Base-by-base conservation (phyloP, 2,797 vertebrate genomes). In the Distichodus sexfasciatus region DNA sequence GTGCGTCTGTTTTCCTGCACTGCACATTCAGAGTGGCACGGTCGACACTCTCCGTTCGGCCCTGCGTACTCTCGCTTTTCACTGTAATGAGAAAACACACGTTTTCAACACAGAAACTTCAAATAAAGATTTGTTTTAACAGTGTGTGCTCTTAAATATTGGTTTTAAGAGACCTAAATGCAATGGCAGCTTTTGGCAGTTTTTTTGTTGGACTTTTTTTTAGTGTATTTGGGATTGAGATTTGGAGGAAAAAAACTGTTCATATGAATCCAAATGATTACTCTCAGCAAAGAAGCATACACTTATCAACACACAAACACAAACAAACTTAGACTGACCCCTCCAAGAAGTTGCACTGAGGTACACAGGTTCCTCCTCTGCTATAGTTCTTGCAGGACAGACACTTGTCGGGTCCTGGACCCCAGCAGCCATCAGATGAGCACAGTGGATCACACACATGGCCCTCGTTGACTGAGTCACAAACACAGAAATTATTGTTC, bases 361-460 rank as follows among this genome's bases (percentile, higher is more conserved):
- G 80, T 57, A 98, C 93, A 48, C 96, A 98, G 50, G 88, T 91
- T 2, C 93, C 91, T 23, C 83, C 88, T 24, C 93, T 88, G 74
- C 92, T 94, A 86, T 90, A 95, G 54, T 92, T 93, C 15, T 79
- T 88, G 63, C 96, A 98, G 48, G 92, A 91, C 19, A 96, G 77
- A 70, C 96, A 98, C 82, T 96, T 94, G 43, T 90, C 69, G 0
- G 94, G 93, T 3, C 93, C 95, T 0, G 92, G 92, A 4, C 93
- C 96, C 95, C 96, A 98, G 76, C 96, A 98, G 24, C 96, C 96
- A 17, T 92, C 84, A 19, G 84, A 76, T 1, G 95, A 95, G 82
- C 96, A 98, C 43, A 96, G 84, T 0, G 89, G 85, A 82, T 98
- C 92, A 57, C 96, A 98, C 36, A 91, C 84, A 47, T 90, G 91